Evolutionary conservation across 2,797 vertebrate species (phyloP).

Genomic region (Tauraco hartlaubi): DNA sequence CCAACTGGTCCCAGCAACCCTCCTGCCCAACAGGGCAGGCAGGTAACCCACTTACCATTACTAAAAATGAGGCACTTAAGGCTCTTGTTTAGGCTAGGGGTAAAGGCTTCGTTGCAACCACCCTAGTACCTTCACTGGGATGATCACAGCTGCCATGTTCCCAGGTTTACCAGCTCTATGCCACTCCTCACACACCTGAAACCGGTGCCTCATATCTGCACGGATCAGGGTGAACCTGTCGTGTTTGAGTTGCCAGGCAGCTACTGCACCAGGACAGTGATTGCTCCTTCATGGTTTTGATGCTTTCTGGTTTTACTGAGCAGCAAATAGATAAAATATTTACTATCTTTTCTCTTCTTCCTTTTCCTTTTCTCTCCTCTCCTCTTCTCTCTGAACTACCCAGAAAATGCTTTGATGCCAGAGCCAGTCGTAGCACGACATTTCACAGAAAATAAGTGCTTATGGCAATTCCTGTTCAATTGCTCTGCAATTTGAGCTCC

Average conservation of each 20-base stretch:
- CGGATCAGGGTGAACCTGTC: fast-evolving
- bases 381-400: background rate
- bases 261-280: background rate
- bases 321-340: background rate
- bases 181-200: fast-evolving
- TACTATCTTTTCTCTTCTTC: background rate
- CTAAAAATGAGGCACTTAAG: background rate
- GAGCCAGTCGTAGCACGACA: background rate
- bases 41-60: fast-evolving
- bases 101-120: background rate
- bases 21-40: fast-evolving
- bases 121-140: background rate
- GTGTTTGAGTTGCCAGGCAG: fast-evolving
- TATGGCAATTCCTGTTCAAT: background rate
- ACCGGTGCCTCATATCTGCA: fast-evolving
- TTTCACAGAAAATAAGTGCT: background rate
- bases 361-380: background rate
- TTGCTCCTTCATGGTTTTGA: background rate
- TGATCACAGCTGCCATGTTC: fast-evolving
- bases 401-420: background rate
- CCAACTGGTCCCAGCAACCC: background rate
- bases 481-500: background rate
- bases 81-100: background rate
- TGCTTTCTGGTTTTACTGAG: background rate
- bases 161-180: background rate